A percentile compares a stretch with the other conserved stretches of the same genome.
These are phyloP conservation scores for Pandion haliaetus DNA, from an alignment of 2,113 vertebrate genomes.

Conservation along the genomic window DNA sequence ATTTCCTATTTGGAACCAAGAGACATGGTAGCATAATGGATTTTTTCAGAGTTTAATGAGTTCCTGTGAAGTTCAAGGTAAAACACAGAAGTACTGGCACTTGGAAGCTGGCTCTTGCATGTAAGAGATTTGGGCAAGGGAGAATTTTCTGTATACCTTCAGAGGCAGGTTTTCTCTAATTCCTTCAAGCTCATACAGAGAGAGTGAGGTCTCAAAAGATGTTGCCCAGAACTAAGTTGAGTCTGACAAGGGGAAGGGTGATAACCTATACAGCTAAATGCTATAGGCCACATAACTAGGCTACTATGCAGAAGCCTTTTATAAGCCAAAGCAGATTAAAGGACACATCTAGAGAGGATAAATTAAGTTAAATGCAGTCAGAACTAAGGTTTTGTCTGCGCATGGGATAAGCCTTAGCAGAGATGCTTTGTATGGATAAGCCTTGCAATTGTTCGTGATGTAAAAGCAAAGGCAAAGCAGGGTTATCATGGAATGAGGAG, in stretches of 20 bases:
- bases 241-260: background rate
- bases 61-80: background rate
- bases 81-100: background rate
- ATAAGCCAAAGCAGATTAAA: background rate
- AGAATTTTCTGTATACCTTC: background rate
- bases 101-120: background rate
- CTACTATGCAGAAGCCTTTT: background rate
- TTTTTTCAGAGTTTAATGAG: conserved; percentile 5
- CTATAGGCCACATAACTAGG: background rate
- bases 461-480: background rate
- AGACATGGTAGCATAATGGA: background rate
- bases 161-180: background rate
- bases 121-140: background rate
- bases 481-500: background rate
- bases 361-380: background rate
- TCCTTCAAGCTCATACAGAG: background rate
- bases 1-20: background rate
- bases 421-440: background rate
- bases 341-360: background rate
- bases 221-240: background rate
- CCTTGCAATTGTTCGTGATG: background rate
- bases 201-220: background rate
- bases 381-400: background rate
- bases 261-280: background rate
- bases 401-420: background rate